Evolutionary conservation across 2,888 invertebrate species (phyloP), one percentile per base, ranked within the genome.

Genomic region (Isoperla grammatica): DNA sequence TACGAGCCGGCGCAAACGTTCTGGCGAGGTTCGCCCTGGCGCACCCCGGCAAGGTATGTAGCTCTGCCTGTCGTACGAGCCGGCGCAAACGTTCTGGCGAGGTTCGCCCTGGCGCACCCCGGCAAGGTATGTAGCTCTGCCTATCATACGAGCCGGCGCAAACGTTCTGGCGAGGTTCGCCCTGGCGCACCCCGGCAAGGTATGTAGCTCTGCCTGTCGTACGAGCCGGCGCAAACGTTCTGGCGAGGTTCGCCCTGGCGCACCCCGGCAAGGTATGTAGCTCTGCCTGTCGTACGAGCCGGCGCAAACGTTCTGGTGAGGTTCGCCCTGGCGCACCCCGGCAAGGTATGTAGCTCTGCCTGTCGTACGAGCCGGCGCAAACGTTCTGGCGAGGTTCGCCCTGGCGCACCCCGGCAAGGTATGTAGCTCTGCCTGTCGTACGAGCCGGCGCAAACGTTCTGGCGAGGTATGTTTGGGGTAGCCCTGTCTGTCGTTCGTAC

Each of bases 251-350:
- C n/a, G n/a, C n/a, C n/a, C n/a, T n/a, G n/a, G n/a, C n/a, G n/a
- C n/a, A n/a, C n/a, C n/a, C n/a, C n/a, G n/a, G n/a, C 98, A 68
- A 91, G 90, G 73, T 82, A 86, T 23, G 87, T 97, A 72, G 91
- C 99, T 75, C 98, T 96, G 4, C 91, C 99, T 73, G 99, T 98
- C 1, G 92, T 97, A 98, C 70, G 94, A 97, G 72, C 76, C 99
- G 71, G 90, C 95, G 39, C 87, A 90, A 71, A 99, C 76, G 87
- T 99, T 68, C 81, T 99, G 66, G 85, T 93, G 20, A 84, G 98
- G 69, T 98, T 91, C 75, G 89, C 96, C 57, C 81, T 95, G 61
- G 79, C 81, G 65, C 84, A 96, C 74, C 93, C 95, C 12, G 86
- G 88, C 98, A 68, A 91, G 90, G 73, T 82, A 86, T 23, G 87